Conservation (phyloP, 2,888 invertebrate genomes). For the Lagria hirta region DNA sequence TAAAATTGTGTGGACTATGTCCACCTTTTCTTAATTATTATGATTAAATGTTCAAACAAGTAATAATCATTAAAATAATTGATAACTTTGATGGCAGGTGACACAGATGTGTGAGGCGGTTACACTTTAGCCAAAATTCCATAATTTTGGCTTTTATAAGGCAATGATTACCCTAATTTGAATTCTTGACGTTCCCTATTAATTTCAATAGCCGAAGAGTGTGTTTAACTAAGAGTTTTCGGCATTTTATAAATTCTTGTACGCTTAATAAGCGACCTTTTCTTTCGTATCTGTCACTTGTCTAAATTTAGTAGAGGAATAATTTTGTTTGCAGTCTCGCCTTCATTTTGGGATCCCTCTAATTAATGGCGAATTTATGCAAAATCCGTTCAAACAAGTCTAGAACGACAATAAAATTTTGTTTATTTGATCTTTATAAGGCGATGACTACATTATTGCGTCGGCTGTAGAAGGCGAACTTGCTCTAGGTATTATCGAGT, state of each 20-base stretch:
- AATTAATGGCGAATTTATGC: constrained; percentile 14
- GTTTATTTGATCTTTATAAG: constrained; percentile 23
- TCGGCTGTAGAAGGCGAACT: neutral
- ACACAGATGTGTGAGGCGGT: too few species aligned
- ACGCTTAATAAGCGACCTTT: too few species aligned
- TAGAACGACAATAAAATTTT: constrained; percentile 16
- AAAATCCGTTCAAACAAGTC: constrained; percentile 19
- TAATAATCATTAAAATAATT: too few species aligned
- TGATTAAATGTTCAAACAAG: too few species aligned
- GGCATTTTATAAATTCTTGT: constrained; percentile 10
- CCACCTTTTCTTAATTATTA: too few species aligned
- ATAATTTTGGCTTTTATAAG: too few species aligned
- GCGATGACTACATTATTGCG: constrained; percentile 20
- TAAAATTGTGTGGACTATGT: too few species aligned
- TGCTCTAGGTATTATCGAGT: constrained; percentile 8
- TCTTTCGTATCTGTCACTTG: neutral
- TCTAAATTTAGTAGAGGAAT: constrained; percentile 2
- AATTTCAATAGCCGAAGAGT: constrained; percentile 14
- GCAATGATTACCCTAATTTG: too few species aligned
- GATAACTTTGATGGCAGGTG: too few species aligned
- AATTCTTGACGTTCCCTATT: constrained; percentile 16
- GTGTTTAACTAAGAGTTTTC: constrained; percentile 15
- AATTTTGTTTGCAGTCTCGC: constrained; percentile 2
- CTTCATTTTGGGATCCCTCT: constrained; percentile 3
- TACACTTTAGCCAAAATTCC: too few species aligned